Evolutionary conservation across 2,797 vertebrate genomes (phyloP), one percentile per base, ranked within the genome.

Genomic region (Ctenochaetus hawaiiensis): DNA sequence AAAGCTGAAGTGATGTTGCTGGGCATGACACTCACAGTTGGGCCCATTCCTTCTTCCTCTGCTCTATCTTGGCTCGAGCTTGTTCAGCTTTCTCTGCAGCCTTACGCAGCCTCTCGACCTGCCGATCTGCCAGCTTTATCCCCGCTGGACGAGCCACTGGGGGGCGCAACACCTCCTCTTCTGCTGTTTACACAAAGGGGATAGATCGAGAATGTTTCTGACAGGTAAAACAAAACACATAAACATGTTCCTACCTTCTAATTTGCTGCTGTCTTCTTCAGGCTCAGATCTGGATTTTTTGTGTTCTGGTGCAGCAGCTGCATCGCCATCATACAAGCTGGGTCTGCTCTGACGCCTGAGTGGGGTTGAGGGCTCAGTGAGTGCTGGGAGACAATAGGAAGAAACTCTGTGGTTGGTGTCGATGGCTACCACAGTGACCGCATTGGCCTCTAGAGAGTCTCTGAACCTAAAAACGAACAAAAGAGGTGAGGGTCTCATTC

Each of bases 31-130:
- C 97, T 97, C 91, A 99, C 97, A 99, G 62, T 72, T 97, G 92
- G 0, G 94, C 92, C 98, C 97, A 99, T 70, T 99, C 96, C 78
- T 89, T 92, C 83, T 93, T 97, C 67, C 96, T 95, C 79, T 95
- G 95, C 67, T 93, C 87, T 44, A 97, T 96, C 88, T 95, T 96
- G 26, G 88, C 82, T 82, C 93, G 95, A 45, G 95, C 93, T 61
- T 86, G 91, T 39, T 97, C 95, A 6, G 96, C 96, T 91, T 97
- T 96, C 87, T 96, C 93, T 1, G 94, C 85, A 44, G 91, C 91
- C 83, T 96, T 97, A 59, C 44, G 91, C 12, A 97, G 94, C 87
- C 94, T 95, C 90, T 97, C 95, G 0, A 86, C 83, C 89, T 94
- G 95, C 16, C 91, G 87, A 59, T 78, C 84, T 4, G 67, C 85